Percentiles rank a stretch among this genome's conserved stretches.
Evolutionary conservation across 64 coral and sea anemone genomes (phyloP).

Genomic region (Stichodactyla mertensii): DNA sequence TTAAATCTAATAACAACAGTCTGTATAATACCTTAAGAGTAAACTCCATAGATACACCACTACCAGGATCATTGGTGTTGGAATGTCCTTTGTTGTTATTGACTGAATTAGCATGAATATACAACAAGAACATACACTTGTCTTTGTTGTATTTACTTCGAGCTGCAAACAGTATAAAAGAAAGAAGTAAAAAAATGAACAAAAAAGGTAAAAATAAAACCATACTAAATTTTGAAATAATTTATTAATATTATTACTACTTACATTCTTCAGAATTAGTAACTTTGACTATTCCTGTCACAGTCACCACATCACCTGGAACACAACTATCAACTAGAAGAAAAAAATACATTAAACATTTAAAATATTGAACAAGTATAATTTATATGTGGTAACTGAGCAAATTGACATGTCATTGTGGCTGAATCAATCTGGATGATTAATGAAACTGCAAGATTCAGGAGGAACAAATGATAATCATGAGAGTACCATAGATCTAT

Average conservation of each 20-base stretch:
- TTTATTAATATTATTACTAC: neutral
- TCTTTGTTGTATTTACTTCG: constrained; percentile 85
- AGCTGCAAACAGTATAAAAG: constrained; percentile 25
- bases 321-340: constrained; percentile 92
- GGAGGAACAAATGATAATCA: too few relatives aligned
- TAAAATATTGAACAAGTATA: neutral
- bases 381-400: neutral
- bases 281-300: constrained; percentile 85
- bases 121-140: constrained; percentile 97
- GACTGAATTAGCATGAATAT: constrained; percentile 82
- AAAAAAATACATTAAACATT: neutral
- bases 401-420: too few relatives aligned
- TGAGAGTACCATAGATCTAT: neutral
- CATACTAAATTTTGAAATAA: neutral
- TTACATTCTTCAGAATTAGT: constrained; percentile 82
- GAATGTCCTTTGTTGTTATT: constrained; percentile 76
- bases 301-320: constrained; percentile 92
- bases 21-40: constrained; percentile 84
- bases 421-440: too few relatives aligned
- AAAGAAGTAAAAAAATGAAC: neutral
- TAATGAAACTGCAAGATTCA: too few relatives aligned
- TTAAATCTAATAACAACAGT: neutral
- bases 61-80: constrained; percentile 38
- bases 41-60: constrained; percentile 84
- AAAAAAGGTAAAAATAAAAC: neutral